A percentile compares a stretch with the other conserved stretches of the same genome.
Conservation (phyloP, 1,140 invertebrate species). For the Chrysopa pallens region DNA sequence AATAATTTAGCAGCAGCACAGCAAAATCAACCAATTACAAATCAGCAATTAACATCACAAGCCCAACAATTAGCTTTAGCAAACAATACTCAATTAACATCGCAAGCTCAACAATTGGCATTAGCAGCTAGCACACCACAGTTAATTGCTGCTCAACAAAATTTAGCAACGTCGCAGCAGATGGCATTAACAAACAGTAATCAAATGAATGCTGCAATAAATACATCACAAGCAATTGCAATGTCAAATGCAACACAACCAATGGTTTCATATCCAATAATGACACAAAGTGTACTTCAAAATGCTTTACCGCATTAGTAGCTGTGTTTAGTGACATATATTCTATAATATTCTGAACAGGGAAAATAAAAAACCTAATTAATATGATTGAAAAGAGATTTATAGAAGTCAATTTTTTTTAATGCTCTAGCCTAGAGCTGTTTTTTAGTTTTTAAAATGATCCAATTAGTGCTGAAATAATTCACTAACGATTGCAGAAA, state of each 20-base stretch:
- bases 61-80: constrained; percentile 17
- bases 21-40: constrained; percentile 11
- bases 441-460: no score
- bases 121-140: constrained; percentile 9
- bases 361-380: background rate
- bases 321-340: background rate
- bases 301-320: background rate
- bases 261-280: constrained; percentile 53
- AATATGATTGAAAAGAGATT: background rate
- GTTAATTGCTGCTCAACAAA: constrained; percentile 16
- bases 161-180: constrained; percentile 18
- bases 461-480: no score
- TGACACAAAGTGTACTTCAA: constrained; percentile 30
- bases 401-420: background rate
- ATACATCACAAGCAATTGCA: constrained; percentile 26
- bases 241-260: constrained; percentile 35
- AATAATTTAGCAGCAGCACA: constrained; percentile 16
- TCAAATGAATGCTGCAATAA: constrained; percentile 18
- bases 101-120: constrained; percentile 9
- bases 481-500: no score
- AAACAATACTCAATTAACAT: constrained; percentile 5
- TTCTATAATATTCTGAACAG: background rate
- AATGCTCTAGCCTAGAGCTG: background rate
- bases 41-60: constrained; percentile 14
- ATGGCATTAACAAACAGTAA: constrained; percentile 17